Percentiles rank a stretch among this genome's conserved stretches.
These are phyloP conservation scores for Platichthys flesus DNA, from an alignment of 2,113 vertebrate genomes.

Conservation along the genomic window DNA sequence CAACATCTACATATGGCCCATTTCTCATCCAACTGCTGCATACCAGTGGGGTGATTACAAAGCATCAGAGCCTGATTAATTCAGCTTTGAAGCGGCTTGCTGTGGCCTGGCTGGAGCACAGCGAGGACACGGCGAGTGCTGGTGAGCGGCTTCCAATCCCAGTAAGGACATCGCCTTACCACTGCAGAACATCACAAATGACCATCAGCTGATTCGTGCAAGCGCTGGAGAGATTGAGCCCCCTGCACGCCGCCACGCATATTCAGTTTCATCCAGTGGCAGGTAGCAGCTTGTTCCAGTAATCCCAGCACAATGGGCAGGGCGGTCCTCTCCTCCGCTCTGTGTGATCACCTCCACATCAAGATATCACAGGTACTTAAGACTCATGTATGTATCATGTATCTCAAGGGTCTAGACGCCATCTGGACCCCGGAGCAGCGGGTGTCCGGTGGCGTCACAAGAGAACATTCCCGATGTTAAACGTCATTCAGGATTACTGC, in stretches of 20 bases:
- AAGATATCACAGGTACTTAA: slow-evolving; percentile 41
- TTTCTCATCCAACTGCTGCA: slow-evolving; percentile 55
- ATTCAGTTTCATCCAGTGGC: slow-evolving; percentile 38
- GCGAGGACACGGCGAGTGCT: slow-evolving; percentile 35
- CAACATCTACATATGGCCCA: slow-evolving; percentile 60
- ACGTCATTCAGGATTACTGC: slow-evolving; percentile 40
- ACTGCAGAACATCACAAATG: slow-evolving; percentile 35
- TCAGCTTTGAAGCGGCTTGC: slow-evolving; percentile 54
- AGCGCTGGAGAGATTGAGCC: slow-evolving; percentile 42
- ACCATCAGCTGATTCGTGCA: slow-evolving; percentile 51
- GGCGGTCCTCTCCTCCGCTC: slow-evolving; percentile 6
- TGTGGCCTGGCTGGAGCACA: slow-evolving; percentile 50
- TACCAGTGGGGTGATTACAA: slow-evolving; percentile 61
- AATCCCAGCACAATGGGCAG: slow-evolving; percentile 48
- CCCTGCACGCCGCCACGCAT: slow-evolving; percentile 5
- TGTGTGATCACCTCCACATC: slow-evolving; percentile 32
- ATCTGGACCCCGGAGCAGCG: slow-evolving; percentile 61
- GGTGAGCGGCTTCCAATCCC: slow-evolving; percentile 25
- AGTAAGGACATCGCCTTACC: neutral
- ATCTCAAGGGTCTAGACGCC: slow-evolving; percentile 72
- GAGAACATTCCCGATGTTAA: slow-evolving; percentile 22
- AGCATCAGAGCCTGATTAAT: slow-evolving; percentile 67
- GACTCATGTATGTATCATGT: slow-evolving; percentile 33
- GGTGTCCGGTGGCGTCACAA: slow-evolving; percentile 34
- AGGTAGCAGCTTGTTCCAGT: slow-evolving; percentile 33